phyloP scores from a whole-genome alignment of 2,888 invertebrate species.

The Apeira syringaria region DNA sequence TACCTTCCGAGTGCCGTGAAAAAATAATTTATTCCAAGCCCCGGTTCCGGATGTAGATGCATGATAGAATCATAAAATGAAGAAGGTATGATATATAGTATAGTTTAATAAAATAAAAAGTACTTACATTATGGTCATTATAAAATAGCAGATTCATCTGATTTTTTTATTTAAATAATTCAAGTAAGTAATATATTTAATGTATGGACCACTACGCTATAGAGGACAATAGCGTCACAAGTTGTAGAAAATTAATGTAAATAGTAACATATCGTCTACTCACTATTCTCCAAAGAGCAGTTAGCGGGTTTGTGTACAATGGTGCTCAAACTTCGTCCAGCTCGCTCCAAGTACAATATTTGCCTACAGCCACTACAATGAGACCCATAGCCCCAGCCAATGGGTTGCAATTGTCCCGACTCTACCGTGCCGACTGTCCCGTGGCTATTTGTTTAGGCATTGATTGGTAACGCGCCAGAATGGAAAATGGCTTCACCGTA shows the following conservation, averaged over 20 bases:
- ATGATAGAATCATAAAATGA: background rate
- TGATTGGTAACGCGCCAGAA: constrained; percentile 25
- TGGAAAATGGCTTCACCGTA: constrained; percentile 13
- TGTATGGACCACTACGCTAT: constrained; percentile 7
- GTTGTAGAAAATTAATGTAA: constrained; percentile 9
- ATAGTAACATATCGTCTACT: constrained; percentile 1
- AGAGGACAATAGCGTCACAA: background rate
- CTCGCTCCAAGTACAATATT: constrained; percentile 26
- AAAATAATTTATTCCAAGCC: constrained; percentile 17
- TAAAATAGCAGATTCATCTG: too few relatives aligned
- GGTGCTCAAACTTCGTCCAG: constrained; percentile 47
- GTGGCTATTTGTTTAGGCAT: constrained; percentile 32
- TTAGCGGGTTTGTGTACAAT: constrained; percentile 44
- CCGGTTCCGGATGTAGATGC: constrained; percentile 22
- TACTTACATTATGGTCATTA: too few relatives aligned
- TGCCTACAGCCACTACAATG: constrained; percentile 30
- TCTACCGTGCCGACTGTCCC: too few relatives aligned
- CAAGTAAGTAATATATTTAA: too few relatives aligned
- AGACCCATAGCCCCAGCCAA: constrained; percentile 1
- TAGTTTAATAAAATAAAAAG: too few relatives aligned
- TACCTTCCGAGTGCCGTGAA: constrained; percentile 13
- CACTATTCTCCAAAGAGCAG: constrained; percentile 37
- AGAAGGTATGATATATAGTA: too few relatives aligned
- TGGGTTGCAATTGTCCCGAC: constrained; percentile 13
- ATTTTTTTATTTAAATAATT: too few relatives aligned